Evolutionary conservation across 2,797 vertebrate species (phyloP), one percentile per base, ranked within the genome.

Genomic region (Sardinella longiceps): DNA sequence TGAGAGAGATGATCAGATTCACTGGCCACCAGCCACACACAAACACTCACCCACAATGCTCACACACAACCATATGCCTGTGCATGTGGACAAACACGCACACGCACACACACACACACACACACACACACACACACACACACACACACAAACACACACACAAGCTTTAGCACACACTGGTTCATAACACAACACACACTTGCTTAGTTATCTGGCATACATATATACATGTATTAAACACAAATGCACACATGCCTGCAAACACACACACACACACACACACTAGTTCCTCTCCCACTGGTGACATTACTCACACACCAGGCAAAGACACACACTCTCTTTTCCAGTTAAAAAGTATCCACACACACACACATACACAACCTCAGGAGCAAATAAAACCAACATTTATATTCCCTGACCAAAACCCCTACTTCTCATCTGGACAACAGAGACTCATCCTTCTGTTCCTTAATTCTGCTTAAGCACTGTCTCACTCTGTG

Each of bases 11-110:
- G 30, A 43, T 77, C 18, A 23, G 70, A 77, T 39, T 37, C 70
- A 20, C 70, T 77, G 33, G 70, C 37, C 37, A 77, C 70, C 37
- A 23, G 70, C 70, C 66, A 74, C 33, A 39, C 66, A 74, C 66
- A 37, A 39, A 74, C 66, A 74, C 66, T 74, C 66, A 74, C 33
- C 66, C 66, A 74, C 33, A 74, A 74, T 39, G 15, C 66, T 39
- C 30, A 43, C 70, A 77, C 28, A 70, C 63, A 37, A 70, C 28
- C 28, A 33, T 70, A 66, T 63, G 58, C 25, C 58, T 9, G 46
- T 12, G 46, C 46, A 48, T 48, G 46, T 63, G 1, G 6, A 63
- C 58, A 63, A 9, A 3, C n/a, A 10, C 25, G 1, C 25, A 63
- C 58, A 63, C 25, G 11, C n/a, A 10, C 25, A 28, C 58, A 63